Percentiles rank a stretch among this genome's conserved stretches.
phyloP scores from a whole-genome alignment of 2,888 invertebrate species.

The Thymelicus acteon region DNA sequence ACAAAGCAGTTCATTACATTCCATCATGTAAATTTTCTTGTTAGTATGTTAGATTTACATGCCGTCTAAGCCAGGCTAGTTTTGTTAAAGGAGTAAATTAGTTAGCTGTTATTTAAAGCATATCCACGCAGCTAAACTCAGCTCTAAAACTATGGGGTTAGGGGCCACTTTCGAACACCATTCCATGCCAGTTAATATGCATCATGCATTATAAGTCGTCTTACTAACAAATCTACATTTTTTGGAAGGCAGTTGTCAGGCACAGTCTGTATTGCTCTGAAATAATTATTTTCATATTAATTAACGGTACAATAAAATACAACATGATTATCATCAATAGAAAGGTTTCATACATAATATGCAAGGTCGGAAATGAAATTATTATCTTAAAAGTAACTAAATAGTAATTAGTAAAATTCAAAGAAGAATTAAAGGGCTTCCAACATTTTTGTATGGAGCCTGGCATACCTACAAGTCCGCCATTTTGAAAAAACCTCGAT shows the following conservation, averaged over 20 bases:
- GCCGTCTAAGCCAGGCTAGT: slow-evolving; percentile 9
- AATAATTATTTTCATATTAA: slow-evolving; percentile 57
- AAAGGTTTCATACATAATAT: not conserved
- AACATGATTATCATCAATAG: not conserved
- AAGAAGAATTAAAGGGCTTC: not conserved
- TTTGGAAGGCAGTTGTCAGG: slow-evolving; percentile 82
- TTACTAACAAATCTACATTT: slow-evolving; percentile 85
- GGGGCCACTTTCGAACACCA: slow-evolving; percentile 27
- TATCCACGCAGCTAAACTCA: slow-evolving; percentile 1
- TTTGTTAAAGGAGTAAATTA: not conserved
- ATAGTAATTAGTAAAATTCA: not conserved
- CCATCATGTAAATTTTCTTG: not conserved
- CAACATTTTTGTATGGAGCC: too few relatives aligned
- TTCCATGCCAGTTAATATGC: slow-evolving; percentile 38
- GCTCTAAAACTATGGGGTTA: slow-evolving; percentile 22
- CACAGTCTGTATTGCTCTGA: slow-evolving; percentile 82
- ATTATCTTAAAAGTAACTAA: slow-evolving; percentile 3
- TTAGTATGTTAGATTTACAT: not conserved
- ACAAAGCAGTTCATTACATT: not conserved
- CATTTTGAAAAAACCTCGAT: too few relatives aligned
- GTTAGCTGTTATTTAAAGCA: slow-evolving; percentile 20
- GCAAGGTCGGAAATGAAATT: not conserved
- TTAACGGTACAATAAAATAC: slow-evolving; percentile 19
- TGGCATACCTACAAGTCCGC: too few relatives aligned
- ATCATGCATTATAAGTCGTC: slow-evolving; percentile 69